Base-by-base conservation (phyloP, 2,888 invertebrate genomes). In the Bombylius discolor region DNA sequence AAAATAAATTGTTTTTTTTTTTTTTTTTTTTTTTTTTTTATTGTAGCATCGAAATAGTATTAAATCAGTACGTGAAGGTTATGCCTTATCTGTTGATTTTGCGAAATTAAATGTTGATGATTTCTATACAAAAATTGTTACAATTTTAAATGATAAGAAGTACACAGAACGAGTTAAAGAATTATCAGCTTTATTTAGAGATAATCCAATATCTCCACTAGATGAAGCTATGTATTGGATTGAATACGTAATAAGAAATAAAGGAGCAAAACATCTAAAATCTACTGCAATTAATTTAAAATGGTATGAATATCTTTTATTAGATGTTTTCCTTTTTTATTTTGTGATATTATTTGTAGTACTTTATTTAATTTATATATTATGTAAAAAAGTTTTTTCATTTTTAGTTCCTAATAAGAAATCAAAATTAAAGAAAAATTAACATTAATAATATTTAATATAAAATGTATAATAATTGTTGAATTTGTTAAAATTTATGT, bases 191-290 rank as follows among this genome's bases (percentile, higher is more conserved):
- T 67, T 72, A 58, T 76, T 74, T 52, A 68, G 67, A 11, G 76
- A 76, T 62, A 70, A 74, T 42, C 71, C 70, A 0, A 53, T 68
- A 58, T 57, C 59, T 14, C 65, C 76, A 0, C 64, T 72, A 8
- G 70, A 72, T 8, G 70, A 63, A 4, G 72, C 76, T n/a, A 64
- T 73, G 58, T 76, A 70, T 61, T 76, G 76, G 76, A 68, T 74
- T 44, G 75, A 76, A 53, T 76, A 76, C 57, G 70, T 74, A 12
- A 68, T 75, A 8, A 64, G 72, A 0, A 70, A 76, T 57, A 68
- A 70, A 49, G 76, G 76, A 4, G 75, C 74, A 0, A 56, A 64
- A 0, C 74, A 75, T 50, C 62, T 75, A 58, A 66, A 70, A 11
- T 69, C 72, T 0, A 69, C 73, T 0, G 72, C 71, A 0, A 58